Conservation (phyloP, 35 echinoderm and acorn worm genomes). For the Apostichopus parvimensis region DNA sequence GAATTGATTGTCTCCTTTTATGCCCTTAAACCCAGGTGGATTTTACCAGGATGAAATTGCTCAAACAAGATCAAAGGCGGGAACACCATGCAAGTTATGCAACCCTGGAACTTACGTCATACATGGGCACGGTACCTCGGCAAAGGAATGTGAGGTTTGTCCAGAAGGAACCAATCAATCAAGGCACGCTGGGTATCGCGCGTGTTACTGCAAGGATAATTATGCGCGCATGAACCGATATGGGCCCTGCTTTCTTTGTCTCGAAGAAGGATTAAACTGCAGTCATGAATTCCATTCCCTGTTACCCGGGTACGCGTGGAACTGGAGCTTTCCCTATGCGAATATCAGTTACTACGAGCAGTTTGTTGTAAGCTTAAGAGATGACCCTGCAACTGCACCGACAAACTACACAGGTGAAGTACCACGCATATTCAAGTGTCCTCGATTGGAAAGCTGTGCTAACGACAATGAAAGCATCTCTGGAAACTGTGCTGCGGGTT, state of each 20-base stretch:
- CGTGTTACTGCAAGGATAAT: conserved; percentile 50
- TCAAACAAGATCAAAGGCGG: background rate
- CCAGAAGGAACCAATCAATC: conserved; percentile 49
- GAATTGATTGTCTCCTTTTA: background rate
- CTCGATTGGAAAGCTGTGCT: background rate
- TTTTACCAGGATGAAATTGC: conserved; percentile 16
- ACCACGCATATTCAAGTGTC: conserved; percentile 24
- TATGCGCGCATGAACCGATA: conserved; percentile 43
- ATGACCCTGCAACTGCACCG: background rate
- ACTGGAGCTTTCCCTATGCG: conserved; percentile 12
- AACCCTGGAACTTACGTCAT: conserved; percentile 22
- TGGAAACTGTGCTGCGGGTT: background rate
- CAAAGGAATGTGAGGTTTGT: conserved; percentile 49
- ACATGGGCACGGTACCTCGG: background rate
- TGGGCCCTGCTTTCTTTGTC: conserved; percentile 30
- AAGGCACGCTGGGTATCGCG: conserved; percentile 25
- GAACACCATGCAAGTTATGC: background rate
- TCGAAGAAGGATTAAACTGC: conserved; percentile 47
- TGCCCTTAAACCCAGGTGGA: background rate
- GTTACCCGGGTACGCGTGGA: conserved; percentile 47
- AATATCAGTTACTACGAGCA: conserved; percentile 27
- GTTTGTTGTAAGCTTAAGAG: background rate
- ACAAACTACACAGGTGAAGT: background rate
- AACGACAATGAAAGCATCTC: background rate
- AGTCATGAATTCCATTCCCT: conserved; percentile 33